Evolutionary conservation across 2,797 vertebrate genomes (phyloP).

Genomic region (Hemibagrus guttatus): DNA sequence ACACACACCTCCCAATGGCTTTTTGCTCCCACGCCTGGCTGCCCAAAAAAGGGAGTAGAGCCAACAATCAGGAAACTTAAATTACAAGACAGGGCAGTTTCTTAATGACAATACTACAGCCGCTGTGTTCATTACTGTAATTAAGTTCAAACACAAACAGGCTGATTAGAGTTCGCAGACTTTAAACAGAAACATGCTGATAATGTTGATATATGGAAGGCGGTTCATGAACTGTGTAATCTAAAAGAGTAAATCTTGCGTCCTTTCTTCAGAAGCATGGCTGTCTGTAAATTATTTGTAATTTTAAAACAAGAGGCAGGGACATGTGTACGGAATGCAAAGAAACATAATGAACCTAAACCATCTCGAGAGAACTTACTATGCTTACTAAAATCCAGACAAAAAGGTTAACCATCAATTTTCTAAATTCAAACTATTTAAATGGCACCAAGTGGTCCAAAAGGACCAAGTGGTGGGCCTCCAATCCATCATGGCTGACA

Average conservation of each 20-base stretch:
- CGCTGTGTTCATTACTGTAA: constrained; percentile 33
- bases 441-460: constrained; percentile 8
- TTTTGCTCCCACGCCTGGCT: constrained; percentile 43
- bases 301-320: not conserved
- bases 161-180: constrained; percentile 22
- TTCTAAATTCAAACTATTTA: constrained; percentile 22
- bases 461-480: constrained; percentile 12
- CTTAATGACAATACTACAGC: constrained; percentile 35
- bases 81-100: constrained; percentile 35
- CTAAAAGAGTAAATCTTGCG: not conserved
- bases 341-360: constrained; percentile 2
- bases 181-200: constrained; percentile 36
- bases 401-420: constrained; percentile 25
- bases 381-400: not conserved
- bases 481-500: constrained; percentile 15
- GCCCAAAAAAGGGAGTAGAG: constrained; percentile 14
- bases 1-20: constrained; percentile 1
- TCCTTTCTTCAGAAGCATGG: not conserved
- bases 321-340: not conserved
- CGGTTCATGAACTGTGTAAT: not conserved
- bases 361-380: not conserved
- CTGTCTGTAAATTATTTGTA: not conserved
- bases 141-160: constrained; percentile 38
- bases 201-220: not conserved
- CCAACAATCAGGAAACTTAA: constrained; percentile 27